Base-by-base conservation (phyloP, 2,888 invertebrate species). In the Lepidonotus clava region DNA sequence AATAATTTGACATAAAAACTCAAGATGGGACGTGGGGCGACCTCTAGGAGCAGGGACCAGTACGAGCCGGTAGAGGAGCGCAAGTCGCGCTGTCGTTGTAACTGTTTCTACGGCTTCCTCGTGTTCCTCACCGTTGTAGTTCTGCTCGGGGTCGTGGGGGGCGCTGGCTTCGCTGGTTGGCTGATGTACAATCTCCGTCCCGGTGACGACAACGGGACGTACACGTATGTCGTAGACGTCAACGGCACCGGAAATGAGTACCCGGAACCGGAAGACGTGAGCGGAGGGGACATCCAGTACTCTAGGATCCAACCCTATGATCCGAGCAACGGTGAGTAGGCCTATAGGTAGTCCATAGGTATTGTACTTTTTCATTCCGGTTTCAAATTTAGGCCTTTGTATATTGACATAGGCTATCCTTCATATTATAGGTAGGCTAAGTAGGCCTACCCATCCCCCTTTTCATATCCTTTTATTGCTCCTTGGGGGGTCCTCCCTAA, bases 81-180 rank as follows among this genome's bases (percentile, higher is more conserved):
- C 28, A 80, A 80, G 21, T 28, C n/a, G 2, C 41, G 80, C 28
- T 21, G 14, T 21, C 1, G 46, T 0, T 80, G 80, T 24, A 32
- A 24, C 1, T 80, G 80, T 80, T 80, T 80, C 80, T 80, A 80
- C 46, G 41, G 46, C 6, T 80, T 80, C 80, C 80, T 80, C 24
- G 28, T 80, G 5, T 46, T 46, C 46, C 80, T 80, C 41, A 80
- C 41, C 41, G 32, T 80, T 5, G 28, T 80, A 41, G 51, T 80
- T 80, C 80, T 80, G 5, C 46, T 80, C 0, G 80, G 32, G 14
- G 46, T 80, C 46, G 28, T 24, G 8, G 41, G 80, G 11, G 80
- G 80, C 28, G 80, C 80, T 51, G 41, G 41, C 80, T 80, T 46
- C 32, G 80, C 80, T 4, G 80, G 80, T 28, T 80, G 46, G 41